Percentiles rank a stretch among this genome's conserved stretches.
These are phyloP conservation scores for Drosophila dives DNA, from an alignment of 2,888 invertebrate genomes.

Conservation along the genomic window DNA sequence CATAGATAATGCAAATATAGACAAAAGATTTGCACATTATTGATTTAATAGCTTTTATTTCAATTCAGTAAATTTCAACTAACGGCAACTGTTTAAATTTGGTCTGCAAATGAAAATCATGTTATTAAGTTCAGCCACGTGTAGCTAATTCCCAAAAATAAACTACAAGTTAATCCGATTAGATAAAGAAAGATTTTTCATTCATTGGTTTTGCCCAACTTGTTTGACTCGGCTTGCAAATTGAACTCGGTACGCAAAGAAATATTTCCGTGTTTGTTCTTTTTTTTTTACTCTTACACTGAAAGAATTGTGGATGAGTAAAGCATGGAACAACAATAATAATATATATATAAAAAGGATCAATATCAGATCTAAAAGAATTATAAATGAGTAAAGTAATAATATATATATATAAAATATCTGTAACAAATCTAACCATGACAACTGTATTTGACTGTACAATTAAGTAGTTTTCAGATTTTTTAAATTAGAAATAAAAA, in stretches of 20 bases:
- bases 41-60: not conserved
- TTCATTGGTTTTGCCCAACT: conserved; percentile 6
- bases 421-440: fast-evolving
- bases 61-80: not conserved
- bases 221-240: conserved; percentile 35
- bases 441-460: not conserved
- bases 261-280: not conserved
- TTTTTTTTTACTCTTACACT: not conserved
- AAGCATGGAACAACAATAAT: not conserved
- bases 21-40: not conserved
- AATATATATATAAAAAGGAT: not conserved
- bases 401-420: not conserved
- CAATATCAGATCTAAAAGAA: no score
- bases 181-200: conserved; percentile 9
- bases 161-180: conserved; percentile 10
- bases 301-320: not conserved
- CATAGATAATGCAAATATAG: conserved; percentile 21
- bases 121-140: not conserved
- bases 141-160: not conserved
- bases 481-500: not conserved
- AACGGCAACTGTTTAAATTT: not conserved
- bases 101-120: not conserved
- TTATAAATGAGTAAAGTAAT: not conserved
- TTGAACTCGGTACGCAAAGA: conserved; percentile 33
- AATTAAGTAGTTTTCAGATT: not conserved